A percentile compares a stretch with the other conserved stretches of the same genome.
These are phyloP conservation scores for Cinara cedri DNA, from an alignment of 2,888 invertebrate species.

Conservation along the genomic window DNA sequence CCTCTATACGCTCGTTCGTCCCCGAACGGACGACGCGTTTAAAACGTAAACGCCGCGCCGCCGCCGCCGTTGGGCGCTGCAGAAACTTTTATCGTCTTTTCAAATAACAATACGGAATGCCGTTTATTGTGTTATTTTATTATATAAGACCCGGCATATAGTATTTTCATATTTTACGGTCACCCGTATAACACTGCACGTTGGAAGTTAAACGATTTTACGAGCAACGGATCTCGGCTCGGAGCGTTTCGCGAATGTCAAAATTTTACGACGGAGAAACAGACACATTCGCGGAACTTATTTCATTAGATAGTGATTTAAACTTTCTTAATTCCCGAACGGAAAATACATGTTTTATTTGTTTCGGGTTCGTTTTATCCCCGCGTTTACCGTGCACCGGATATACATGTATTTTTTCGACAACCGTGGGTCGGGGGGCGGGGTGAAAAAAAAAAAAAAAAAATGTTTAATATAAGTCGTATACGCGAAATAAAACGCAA, in stretches of 20 bases:
- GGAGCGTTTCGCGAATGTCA: not conserved
- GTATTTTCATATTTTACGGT: conserved; percentile 19
- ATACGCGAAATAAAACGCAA: too few species aligned
- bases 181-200: not conserved
- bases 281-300: conserved; percentile 26
- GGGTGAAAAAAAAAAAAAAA: not conserved
- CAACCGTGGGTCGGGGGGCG: not conserved
- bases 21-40: not conserved
- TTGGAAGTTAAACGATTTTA: conserved; percentile 40
- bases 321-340: conserved; percentile 41
- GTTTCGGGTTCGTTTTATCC: conserved; percentile 7
- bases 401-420: not conserved
- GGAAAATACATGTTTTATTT: conserved; percentile 22
- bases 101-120: conserved; percentile 15
- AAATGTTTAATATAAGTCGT: too few species aligned
- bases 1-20: not conserved
- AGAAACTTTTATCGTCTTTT: conserved; percentile 18
- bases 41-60: not conserved
- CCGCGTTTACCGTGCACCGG: too few species aligned
- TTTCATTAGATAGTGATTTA: conserved; percentile 49
- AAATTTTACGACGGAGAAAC: conserved; percentile 39
- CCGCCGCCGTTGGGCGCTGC: not conserved
- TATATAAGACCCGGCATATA: not conserved
- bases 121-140: conserved; percentile 11
- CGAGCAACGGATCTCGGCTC: not conserved